These are phyloP conservation scores for Cantharis flavilabris DNA, from an alignment of 2,888 invertebrate species.

Conservation along the genomic window DNA sequence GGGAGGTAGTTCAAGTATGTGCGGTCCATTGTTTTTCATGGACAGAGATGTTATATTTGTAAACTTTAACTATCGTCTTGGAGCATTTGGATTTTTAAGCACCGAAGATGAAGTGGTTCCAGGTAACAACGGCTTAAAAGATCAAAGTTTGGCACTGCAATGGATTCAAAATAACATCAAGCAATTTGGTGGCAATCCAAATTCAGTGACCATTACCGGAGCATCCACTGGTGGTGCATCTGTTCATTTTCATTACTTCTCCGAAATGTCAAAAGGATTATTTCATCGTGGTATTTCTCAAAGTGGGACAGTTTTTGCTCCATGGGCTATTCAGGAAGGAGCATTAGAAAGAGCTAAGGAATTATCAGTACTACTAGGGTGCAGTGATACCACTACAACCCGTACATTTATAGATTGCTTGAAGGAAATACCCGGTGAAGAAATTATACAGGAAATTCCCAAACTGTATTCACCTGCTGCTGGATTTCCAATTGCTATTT, in stretches of 20 bases:
- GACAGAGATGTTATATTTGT: slow-evolving; percentile 14
- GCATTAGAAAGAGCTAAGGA: slow-evolving; percentile 63
- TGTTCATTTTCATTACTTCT: slow-evolving; percentile 71
- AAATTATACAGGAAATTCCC: neutral
- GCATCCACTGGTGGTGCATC: slow-evolving; percentile 73
- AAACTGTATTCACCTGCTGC: neutral
- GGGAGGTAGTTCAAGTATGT: neutral
- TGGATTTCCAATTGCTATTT: neutral
- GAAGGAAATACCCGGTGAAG: slow-evolving; percentile 47
- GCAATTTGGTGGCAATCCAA: slow-evolving; percentile 71
- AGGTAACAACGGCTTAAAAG: slow-evolving; percentile 55
- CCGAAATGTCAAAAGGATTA: slow-evolving; percentile 60
- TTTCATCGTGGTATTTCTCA: slow-evolving; percentile 65
- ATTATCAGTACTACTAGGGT: slow-evolving; percentile 64
- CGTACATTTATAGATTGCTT: slow-evolving; percentile 65
- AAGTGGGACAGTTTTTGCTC: slow-evolving; percentile 67
- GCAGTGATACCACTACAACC: slow-evolving; percentile 57
- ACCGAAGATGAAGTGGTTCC: neutral
- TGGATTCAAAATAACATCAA: slow-evolving; percentile 58
- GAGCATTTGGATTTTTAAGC: slow-evolving; percentile 7
- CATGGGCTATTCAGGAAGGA: slow-evolving; percentile 58
- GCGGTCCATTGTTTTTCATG: slow-evolving; percentile 10
- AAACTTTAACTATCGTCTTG: slow-evolving; percentile 6
- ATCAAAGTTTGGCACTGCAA: slow-evolving; percentile 67
- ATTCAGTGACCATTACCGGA: slow-evolving; percentile 67